A percentile compares a stretch with the other conserved stretches of the same genome.
Evolutionary conservation across 2,797 vertebrate species (phyloP).

Genomic region (Liparis tanakae): DNA sequence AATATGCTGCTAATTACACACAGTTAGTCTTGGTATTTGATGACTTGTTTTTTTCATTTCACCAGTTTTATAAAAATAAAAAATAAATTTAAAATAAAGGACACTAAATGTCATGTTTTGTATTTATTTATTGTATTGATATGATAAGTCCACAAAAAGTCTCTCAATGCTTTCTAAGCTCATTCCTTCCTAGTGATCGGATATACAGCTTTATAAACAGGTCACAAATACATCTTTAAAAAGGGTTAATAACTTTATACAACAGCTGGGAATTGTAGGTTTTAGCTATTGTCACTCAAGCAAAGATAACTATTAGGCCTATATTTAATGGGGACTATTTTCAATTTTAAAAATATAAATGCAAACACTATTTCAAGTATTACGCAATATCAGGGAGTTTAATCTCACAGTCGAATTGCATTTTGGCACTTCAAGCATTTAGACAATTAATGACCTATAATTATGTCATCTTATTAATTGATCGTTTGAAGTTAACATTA

Average conservation of each 20-base stretch:
- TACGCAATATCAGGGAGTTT: background rate
- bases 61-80: too few species aligned
- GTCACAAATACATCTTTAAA: background rate
- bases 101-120: background rate
- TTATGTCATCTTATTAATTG: background rate
- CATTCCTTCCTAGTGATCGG: background rate
- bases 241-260: background rate
- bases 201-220: background rate
- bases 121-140: background rate
- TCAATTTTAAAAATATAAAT: background rate
- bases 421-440: background rate
- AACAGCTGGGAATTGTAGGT: background rate
- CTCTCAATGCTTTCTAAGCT: background rate
- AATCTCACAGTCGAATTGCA: background rate
- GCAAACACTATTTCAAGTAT: background rate
- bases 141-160: background rate
- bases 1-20: conserved; percentile 27
- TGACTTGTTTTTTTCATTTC: background rate
- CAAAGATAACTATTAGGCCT: background rate
- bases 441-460: background rate
- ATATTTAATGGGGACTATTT: background rate
- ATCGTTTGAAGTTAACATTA: background rate
- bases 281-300: background rate
- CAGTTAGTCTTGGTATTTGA: background rate
- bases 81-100: background rate